Evolutionary conservation across 1,140 invertebrate species (phyloP).

Genomic region (Drosophila lacteicornis): DNA sequence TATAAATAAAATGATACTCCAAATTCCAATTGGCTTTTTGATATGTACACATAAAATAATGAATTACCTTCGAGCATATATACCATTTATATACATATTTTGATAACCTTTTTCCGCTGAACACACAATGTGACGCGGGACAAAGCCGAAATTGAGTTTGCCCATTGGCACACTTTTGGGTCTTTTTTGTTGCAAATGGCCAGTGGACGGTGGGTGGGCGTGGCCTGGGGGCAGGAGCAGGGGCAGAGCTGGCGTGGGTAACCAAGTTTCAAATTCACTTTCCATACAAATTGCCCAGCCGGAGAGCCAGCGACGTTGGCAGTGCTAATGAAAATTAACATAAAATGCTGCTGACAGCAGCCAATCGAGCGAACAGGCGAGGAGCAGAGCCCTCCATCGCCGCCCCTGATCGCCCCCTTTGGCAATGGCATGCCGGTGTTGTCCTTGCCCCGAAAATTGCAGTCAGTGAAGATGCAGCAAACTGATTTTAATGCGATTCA

Average conservation of each 20-base stretch:
- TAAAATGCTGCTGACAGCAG: conserved; percentile 83
- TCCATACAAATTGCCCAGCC: conserved; percentile 77
- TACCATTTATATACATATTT: background rate
- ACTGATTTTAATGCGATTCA: conserved; percentile 84
- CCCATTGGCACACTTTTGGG: conserved; percentile 69
- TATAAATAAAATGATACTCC: too few species aligned
- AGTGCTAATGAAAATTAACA: conserved; percentile 82
- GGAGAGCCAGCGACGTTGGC: conserved; percentile 66
- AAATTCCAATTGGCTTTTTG: too few species aligned
- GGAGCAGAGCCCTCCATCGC: background rate
- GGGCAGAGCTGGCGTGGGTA: conserved; percentile 22
- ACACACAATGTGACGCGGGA: conserved; percentile 8
- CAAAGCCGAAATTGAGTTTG: conserved; percentile 40
- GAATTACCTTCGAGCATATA: background rate
- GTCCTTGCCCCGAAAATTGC: conserved; percentile 68
- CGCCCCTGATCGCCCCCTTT: background rate
- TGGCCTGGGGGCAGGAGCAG: background rate
- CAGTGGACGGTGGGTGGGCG: conserved; percentile 9
- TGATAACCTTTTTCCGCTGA: conserved; percentile 6
- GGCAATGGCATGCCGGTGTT: conserved; percentile 48
- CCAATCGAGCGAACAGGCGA: conserved; percentile 72
- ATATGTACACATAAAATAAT: background rate
- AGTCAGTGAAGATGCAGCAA: conserved; percentile 81
- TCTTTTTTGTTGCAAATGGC: conserved; percentile 14
- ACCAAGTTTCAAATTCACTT: conserved; percentile 78